Evolutionary conservation across 2,797 vertebrate species (phyloP).

Genomic region (Scarus forsteni): DNA sequence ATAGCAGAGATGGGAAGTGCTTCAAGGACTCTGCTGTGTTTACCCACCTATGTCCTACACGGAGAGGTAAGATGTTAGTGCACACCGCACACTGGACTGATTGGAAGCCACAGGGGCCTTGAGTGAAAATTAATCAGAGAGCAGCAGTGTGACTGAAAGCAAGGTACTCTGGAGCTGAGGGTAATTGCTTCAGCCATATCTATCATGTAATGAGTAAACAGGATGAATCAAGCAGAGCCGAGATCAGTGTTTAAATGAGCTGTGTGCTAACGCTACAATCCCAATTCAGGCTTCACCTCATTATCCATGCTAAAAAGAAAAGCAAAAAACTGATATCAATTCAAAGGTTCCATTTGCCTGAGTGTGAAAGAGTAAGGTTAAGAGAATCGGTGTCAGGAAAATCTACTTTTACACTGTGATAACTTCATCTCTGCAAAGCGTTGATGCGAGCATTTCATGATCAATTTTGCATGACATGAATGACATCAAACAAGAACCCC

Average conservation of each 20-base stretch:
- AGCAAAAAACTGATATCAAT: constrained; percentile 34
- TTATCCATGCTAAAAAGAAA: constrained; percentile 30
- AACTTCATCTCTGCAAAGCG: constrained; percentile 45
- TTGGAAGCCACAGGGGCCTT: constrained; percentile 59
- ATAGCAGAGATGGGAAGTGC: constrained; percentile 81
- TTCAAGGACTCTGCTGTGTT: constrained; percentile 81
- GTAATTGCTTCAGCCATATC: constrained; percentile 72
- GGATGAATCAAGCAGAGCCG: constrained; percentile 56
- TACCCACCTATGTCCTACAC: constrained; percentile 73
- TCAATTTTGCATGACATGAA: constrained; percentile 72
- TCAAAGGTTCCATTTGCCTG: constrained; percentile 25
- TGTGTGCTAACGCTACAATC: constrained; percentile 38
- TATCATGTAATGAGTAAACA: constrained; percentile 77
- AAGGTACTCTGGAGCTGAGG: constrained; percentile 70
- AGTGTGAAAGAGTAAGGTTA: constrained; percentile 21
- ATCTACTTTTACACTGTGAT: constrained; percentile 51
- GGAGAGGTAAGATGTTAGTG: constrained; percentile 59
- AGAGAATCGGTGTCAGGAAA: constrained; percentile 24
- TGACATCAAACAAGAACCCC: constrained; percentile 63
- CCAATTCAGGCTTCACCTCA: constrained; percentile 49
- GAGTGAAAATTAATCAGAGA: constrained; percentile 62
- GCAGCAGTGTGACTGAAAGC: constrained; percentile 63
- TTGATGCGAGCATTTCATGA: constrained; percentile 49
- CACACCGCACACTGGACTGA: constrained; percentile 63
- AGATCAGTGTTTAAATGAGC: constrained; percentile 61